These are phyloP conservation scores for Papilio glaucus DNA, from an alignment of 1,140 invertebrate species.

Conservation along the genomic window DNA sequence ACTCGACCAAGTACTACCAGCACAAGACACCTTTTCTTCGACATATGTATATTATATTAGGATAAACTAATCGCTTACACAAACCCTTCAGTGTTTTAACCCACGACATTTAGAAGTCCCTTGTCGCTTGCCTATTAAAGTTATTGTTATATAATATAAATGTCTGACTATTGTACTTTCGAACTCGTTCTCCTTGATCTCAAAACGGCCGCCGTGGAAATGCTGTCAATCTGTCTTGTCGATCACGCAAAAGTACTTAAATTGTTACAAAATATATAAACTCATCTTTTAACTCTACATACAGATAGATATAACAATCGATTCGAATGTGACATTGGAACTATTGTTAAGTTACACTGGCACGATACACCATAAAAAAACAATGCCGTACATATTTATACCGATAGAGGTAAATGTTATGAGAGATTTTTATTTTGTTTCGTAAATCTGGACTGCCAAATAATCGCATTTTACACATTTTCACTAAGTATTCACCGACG, in stretches of 20 bases:
- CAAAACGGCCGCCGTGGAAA: conserved; percentile 19
- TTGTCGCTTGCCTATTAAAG: neutral
- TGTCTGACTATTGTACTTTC: conserved; percentile 4
- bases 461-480: no score
- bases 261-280: neutral
- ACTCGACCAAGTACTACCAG: no score
- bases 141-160: conserved; percentile 2
- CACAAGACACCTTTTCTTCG: no score
- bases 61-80: neutral
- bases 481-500: no score
- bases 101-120: neutral
- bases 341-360: no score
- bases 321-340: neutral
- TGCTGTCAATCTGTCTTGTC: neutral
- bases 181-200: conserved; percentile 27
- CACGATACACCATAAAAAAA: no score
- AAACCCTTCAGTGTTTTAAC: neutral
- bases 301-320: neutral
- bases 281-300: neutral
- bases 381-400: no score
- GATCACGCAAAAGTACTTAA: neutral
- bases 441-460: no score
- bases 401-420: no score
- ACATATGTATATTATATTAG: no score
- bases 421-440: no score